Evolutionary conservation across 2,888 invertebrate species (phyloP).

Genomic region (Drosophila meridionalis): DNA sequence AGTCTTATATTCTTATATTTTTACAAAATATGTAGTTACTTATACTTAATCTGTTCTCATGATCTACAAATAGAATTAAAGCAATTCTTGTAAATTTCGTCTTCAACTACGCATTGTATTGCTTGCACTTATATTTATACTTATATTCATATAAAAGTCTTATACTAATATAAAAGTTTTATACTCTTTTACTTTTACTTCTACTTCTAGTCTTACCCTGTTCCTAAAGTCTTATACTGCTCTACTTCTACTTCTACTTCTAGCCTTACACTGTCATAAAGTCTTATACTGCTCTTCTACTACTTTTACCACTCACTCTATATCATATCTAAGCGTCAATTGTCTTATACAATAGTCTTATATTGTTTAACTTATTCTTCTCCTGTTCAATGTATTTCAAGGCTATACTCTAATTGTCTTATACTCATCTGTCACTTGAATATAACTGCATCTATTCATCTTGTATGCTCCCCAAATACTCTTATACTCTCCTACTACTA

Average conservation of each 20-base stretch:
- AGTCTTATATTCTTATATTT: no score
- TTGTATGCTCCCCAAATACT: neutral
- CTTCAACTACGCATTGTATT: no score
- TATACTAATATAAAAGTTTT: neutral
- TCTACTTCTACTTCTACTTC: no score
- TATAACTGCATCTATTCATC: neutral
- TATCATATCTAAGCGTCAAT: neutral
- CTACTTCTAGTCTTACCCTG: no score
- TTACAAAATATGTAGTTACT: no score
- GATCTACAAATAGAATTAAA: no score
- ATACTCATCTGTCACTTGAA: neutral
- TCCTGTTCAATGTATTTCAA: neutral
- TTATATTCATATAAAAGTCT: neutral
- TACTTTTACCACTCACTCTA: neutral
- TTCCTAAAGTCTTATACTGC: no score
- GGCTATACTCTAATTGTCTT: neutral
- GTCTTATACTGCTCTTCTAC: neutral
- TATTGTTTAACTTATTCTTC: no score
- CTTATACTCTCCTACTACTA: neutral
- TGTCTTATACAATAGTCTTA: neutral
- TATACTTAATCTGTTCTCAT: no score
- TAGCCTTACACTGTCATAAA: no score
- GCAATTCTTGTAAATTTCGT: no score
- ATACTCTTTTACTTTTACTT: neutral
- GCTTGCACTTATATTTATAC: no score